Conservation (phyloP, 2,888 invertebrate genomes). For the Aleiodes alternator region DNA sequence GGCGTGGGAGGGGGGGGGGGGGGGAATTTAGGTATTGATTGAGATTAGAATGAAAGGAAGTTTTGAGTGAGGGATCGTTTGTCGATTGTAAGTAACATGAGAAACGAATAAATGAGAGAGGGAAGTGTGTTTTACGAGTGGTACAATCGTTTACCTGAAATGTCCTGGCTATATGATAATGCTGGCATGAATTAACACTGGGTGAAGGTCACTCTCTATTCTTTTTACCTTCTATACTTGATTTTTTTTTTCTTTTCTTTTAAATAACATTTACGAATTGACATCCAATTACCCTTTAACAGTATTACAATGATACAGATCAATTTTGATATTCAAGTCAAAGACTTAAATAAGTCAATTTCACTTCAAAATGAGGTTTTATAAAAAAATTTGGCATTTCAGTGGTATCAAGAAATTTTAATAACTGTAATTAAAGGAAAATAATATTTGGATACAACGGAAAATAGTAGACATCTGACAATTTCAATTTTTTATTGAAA, state of each 20-base stretch:
- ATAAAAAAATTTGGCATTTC: too few species aligned
- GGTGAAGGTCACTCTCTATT: constrained; percentile 66
- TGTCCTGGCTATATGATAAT: constrained; percentile 61
- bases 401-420: too few species aligned
- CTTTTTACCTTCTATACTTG: too few species aligned
- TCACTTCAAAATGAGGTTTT: too few species aligned
- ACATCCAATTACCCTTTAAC: too few species aligned
- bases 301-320: too few species aligned
- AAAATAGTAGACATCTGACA: too few species aligned
- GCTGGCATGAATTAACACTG: constrained; percentile 69
- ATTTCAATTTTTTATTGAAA: too few species aligned
- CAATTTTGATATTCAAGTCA: too few species aligned
- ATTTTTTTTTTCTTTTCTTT: not conserved
- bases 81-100: not conserved
- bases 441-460: too few species aligned
- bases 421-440: too few species aligned
- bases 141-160: constrained; percentile 46
- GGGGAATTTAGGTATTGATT: not conserved
- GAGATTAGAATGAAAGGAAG: not conserved
- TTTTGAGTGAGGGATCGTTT: not conserved
- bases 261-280: not conserved
- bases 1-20: not conserved
- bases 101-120: constrained; percentile 17
- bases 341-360: too few species aligned
- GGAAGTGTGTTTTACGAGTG: constrained; percentile 37